Conservation (phyloP, 2,888 invertebrate genomes). For the Cheilosia impressa region DNA sequence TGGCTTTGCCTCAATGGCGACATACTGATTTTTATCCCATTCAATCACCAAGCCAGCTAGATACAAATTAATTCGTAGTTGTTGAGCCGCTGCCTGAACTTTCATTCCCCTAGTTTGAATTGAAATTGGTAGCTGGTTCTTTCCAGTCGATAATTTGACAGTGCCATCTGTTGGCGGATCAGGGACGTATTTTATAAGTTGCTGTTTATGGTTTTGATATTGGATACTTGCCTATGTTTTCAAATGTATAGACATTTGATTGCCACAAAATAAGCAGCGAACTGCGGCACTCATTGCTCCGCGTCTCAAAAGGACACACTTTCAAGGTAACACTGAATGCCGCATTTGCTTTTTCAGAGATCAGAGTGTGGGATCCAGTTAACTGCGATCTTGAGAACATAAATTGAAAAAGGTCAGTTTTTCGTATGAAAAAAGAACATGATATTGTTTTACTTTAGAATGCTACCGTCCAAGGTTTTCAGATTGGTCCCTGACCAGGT, state of each 20-base stretch:
- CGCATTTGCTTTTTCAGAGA: conserved; percentile 88
- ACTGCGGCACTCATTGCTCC: conserved; percentile 83
- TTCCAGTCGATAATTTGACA: conserved; percentile 85
- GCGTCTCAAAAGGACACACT: conserved; percentile 85
- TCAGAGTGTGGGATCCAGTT: conserved; percentile 89
- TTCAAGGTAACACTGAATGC: conserved; percentile 88
- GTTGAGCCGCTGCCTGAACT: conserved; percentile 89
- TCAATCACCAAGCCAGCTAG: conserved; percentile 87
- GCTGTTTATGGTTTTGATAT: not conserved
- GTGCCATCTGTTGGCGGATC: conserved; percentile 84
- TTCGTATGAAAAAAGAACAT: not conserved
- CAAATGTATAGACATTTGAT: conserved; percentile 87
- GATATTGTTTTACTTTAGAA: conserved; percentile 86
- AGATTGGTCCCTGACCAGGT: conserved; percentile 93
- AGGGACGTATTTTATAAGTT: conserved; percentile 16
- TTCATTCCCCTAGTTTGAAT: conserved; percentile 89
- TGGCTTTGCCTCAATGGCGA: conserved; percentile 88
- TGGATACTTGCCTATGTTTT: conserved; percentile 83
- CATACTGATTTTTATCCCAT: conserved; percentile 90
- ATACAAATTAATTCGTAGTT: conserved; percentile 88
- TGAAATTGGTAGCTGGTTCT: conserved; percentile 88
- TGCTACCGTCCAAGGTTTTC: conserved; percentile 93
- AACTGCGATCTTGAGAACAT: conserved; percentile 87
- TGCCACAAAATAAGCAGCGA: conserved; percentile 86
- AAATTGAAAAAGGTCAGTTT: too few species aligned